A percentile compares a stretch with the other conserved stretches of the same genome.
phyloP scores from a whole-genome alignment of 2,797 vertebrate genomes.

The Melanotaenia maccullochi region DNA sequence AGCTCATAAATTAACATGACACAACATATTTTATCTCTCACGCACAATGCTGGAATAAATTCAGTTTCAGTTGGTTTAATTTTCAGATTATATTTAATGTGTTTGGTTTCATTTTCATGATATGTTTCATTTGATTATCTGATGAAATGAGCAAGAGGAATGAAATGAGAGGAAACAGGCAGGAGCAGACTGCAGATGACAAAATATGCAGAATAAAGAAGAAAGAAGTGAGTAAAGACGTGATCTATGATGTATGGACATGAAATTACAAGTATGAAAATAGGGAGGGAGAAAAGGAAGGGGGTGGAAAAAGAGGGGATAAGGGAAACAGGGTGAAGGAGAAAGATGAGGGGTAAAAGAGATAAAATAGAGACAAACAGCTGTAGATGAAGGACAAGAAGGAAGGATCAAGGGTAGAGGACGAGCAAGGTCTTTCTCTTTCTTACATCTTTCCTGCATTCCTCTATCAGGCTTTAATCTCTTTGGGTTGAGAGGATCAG shows the following conservation, averaged over 20 bases:
- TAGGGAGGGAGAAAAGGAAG: neutral
- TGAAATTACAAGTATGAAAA: slow-evolving; percentile 17
- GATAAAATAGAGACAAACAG: slow-evolving; percentile 3
- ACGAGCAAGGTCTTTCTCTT: neutral
- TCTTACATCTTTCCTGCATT: slow-evolving; percentile 16
- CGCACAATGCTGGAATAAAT: neutral
- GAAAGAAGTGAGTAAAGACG: slow-evolving; percentile 1
- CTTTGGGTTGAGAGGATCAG: slow-evolving; percentile 48
- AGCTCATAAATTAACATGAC: slow-evolving; percentile 23
- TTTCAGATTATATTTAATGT: neutral
- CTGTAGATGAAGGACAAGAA: neutral
- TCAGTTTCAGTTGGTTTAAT: neutral
- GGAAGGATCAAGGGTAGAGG: slow-evolving; percentile 10
- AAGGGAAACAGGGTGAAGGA: neutral
- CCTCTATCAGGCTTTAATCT: slow-evolving; percentile 62
- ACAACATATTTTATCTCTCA: slow-evolving; percentile 18
- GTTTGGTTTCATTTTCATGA: neutral
- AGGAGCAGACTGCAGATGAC: neutral
- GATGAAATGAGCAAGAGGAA: slow-evolving; percentile 5
- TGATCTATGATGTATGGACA: slow-evolving; percentile 2
- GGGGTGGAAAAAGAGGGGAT: neutral
- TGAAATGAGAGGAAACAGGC: neutral
- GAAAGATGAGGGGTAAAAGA: neutral
- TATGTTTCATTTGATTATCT: neutral
- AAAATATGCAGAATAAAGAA: neutral